Percentiles rank a stretch among this genome's conserved stretches.
These are phyloP conservation scores for Acleris emargana DNA, from an alignment of 2,888 invertebrate genomes.

Conservation along the genomic window DNA sequence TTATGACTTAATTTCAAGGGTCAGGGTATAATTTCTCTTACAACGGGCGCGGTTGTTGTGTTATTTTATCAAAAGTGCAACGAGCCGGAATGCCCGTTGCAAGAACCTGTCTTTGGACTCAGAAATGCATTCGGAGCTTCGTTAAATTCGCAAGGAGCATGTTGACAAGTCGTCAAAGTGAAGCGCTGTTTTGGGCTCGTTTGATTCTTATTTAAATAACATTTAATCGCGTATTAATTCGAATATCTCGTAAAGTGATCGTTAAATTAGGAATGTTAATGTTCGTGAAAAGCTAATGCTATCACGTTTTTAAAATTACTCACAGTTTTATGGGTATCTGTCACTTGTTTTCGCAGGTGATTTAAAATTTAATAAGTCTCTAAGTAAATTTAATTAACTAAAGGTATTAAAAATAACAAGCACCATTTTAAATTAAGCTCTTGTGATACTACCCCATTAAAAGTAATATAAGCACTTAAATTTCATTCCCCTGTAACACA, in stretches of 20 bases:
- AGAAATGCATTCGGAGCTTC: constrained; percentile 67
- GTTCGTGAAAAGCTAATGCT: constrained; percentile 30
- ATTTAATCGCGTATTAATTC: constrained; percentile 32
- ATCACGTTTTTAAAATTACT: constrained; percentile 27
- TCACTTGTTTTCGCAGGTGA: constrained; percentile 7
- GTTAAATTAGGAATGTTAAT: constrained; percentile 32
- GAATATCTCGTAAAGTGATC: constrained; percentile 25
- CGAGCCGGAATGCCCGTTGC: constrained; percentile 74
- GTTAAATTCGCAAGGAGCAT: constrained; percentile 69
- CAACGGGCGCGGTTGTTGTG: constrained; percentile 46
- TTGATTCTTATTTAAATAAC: constrained; percentile 33
- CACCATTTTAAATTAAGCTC: background rate
- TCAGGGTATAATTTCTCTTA: constrained; percentile 58
- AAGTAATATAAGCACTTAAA: constrained; percentile 2
- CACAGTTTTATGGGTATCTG: constrained; percentile 14
- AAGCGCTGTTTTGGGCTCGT: constrained; percentile 46
- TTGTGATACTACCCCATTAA: constrained; percentile 1
- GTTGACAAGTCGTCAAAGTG: constrained; percentile 48
- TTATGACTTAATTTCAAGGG: constrained; percentile 58
- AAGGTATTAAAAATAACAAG: background rate
- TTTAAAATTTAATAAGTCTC: constrained; percentile 5
- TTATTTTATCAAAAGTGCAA: constrained; percentile 49
- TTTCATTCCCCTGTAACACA: constrained; percentile 16
- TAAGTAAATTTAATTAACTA: background rate
- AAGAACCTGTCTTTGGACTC: constrained; percentile 73